phyloP scores from a whole-genome alignment of 2,797 vertebrate genomes.

The Xenentodon cancila region DNA sequence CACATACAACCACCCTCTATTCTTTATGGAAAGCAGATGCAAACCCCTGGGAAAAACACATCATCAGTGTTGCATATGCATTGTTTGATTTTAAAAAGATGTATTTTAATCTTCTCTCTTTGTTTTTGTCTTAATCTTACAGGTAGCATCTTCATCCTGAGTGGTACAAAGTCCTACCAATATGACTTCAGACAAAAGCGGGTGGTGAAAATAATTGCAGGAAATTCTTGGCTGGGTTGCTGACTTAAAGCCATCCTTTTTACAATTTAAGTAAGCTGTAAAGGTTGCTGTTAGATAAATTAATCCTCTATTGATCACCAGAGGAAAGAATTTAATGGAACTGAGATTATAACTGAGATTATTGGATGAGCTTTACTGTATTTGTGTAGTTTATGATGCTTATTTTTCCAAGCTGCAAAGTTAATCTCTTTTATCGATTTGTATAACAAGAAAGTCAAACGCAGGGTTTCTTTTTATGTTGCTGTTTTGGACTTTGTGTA shows the following conservation, averaged over 20 bases:
- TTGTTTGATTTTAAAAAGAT: neutral
- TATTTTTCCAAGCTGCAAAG: neutral
- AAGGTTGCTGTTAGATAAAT: neutral
- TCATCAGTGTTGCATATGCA: neutral
- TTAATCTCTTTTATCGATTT: neutral
- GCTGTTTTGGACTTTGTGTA: neutral
- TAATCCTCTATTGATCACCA: too few relatives aligned
- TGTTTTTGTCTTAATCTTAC: constrained; percentile 26
- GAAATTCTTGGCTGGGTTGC: constrained; percentile 74
- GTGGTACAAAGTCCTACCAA: constrained; percentile 64
- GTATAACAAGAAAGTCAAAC: neutral
- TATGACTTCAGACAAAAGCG: constrained; percentile 64
- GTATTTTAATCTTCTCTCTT: neutral
- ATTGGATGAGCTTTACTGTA: neutral
- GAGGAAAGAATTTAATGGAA: neutral
- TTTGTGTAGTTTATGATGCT: neutral
- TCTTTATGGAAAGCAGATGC: neutral
- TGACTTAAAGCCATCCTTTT: constrained; percentile 32
- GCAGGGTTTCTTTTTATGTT: neutral
- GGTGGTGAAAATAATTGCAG: constrained; percentile 49
- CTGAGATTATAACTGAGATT: constrained; percentile 6
- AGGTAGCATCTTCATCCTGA: constrained; percentile 74
- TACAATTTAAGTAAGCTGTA: neutral
- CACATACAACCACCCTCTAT: neutral
- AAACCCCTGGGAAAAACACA: neutral